Conservation (phyloP, 1,140 invertebrate species). For the Acyrthosiphon pisum region DNA sequence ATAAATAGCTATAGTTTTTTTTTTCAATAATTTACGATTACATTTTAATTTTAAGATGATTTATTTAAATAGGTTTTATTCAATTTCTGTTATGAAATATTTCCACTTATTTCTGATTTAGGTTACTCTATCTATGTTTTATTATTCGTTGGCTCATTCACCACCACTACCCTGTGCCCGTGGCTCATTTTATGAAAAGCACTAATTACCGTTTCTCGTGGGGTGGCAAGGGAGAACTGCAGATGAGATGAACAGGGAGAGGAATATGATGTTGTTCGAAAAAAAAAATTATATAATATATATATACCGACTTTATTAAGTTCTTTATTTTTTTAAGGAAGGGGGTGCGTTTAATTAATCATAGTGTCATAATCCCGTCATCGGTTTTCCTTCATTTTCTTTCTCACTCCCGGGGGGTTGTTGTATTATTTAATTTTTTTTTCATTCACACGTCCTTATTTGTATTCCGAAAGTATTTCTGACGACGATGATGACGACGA, state of each 20-base stretch:
- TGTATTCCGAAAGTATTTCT: conserved; percentile 44
- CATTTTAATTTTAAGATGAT: not conserved
- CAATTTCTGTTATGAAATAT: not conserved
- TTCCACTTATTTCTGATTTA: conserved; percentile 22
- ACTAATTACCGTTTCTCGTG: conserved; percentile 19
- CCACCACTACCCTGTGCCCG: not conserved
- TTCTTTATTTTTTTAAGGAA: conserved; percentile 10
- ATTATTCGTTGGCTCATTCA: not conserved
- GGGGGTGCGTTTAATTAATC: conserved; percentile 50
- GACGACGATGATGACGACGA: not conserved
- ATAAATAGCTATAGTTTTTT: not conserved
- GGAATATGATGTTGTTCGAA: conserved; percentile 24
- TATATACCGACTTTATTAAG: conserved; percentile 27
- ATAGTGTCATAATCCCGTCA: conserved; percentile 54
- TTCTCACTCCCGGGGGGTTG: not conserved
- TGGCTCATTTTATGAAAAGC: not conserved
- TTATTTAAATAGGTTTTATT: conserved; percentile 21
- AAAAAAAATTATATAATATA: conserved; percentile 21
- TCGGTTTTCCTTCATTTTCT: conserved; percentile 16
- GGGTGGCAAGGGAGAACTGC: not conserved
- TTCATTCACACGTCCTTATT: not conserved
- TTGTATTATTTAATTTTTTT: conserved; percentile 42
- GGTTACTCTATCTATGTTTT: not conserved
- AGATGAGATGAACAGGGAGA: not conserved
- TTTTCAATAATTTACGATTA: not conserved